These are phyloP conservation scores for Eulemur albifrons DNA, from an alignment of 2,797 vertebrate species.

Conservation along the genomic window DNA sequence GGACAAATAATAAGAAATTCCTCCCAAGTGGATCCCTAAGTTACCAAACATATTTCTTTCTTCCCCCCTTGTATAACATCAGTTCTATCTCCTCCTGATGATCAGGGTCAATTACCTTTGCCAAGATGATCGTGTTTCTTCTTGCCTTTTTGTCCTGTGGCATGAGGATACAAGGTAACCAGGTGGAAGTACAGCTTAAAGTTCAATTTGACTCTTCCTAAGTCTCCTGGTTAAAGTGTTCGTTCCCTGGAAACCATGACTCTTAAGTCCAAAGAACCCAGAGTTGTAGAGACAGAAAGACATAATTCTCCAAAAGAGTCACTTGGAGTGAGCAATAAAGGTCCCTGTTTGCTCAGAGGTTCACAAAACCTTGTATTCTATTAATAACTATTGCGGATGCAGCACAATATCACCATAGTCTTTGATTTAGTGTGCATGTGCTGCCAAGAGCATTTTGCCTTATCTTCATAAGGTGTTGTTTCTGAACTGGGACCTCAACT, in stretches of 20 bases:
- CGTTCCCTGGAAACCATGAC: not conserved
- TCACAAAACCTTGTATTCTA: not conserved
- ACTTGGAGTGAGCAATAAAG: not conserved
- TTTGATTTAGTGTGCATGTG: not conserved
- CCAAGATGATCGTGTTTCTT: not conserved
- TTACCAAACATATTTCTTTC: not conserved
- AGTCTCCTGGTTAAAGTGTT: not conserved
- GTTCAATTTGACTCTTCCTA: not conserved
- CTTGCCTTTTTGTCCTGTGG: not conserved
- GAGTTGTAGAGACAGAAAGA: not conserved
- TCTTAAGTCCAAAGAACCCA: not conserved
- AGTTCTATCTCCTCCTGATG: not conserved
- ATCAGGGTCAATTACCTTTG: not conserved
- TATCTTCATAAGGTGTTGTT: not conserved
- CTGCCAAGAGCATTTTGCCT: not conserved
- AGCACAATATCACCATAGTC: not conserved
- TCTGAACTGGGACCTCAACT: not conserved
- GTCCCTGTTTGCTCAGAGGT: not conserved
- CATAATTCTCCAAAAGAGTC: not conserved
- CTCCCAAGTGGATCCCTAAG: not conserved
- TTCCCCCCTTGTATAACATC: rapidly evolving
- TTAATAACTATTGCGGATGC: not conserved
- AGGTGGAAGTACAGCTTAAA: not conserved
- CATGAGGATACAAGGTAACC: not conserved
- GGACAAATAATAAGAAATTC: not conserved